Evolutionary conservation across 2,888 invertebrate genomes (phyloP), one percentile per base, ranked within the genome.

Genomic region (Linyphia triangularis): DNA sequence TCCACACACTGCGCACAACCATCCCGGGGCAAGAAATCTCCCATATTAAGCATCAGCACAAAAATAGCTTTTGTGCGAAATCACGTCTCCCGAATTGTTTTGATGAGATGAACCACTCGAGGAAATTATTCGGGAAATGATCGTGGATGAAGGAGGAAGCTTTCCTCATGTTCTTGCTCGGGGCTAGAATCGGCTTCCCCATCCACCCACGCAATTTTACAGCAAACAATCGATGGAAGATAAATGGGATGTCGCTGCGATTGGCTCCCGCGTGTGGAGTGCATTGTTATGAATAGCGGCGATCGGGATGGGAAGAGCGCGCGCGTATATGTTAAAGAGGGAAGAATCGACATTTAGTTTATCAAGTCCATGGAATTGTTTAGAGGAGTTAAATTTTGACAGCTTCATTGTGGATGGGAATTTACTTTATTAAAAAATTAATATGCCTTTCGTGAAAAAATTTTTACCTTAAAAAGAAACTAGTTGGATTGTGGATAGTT

Each of bases 221-320:
- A n/a, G n/a, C 16, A 67, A 30, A 67, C 43, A 75, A 84, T 84
- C 84, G 84, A 84, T 84, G 69, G 30, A 13, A 37, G 69, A 84
- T 77, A 61, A 73, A 75, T 67, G 51, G 37, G 33, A 28, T 43
- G 24, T 28, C 40, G 10, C 40, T 59, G n/a, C 72, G 40, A 82
- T 72, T 82, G 82, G 82, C 40, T 51, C 51, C 16, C n/a, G 5
- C n/a, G 16, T 51, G 51, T 51, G 51, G 9, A 40, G 51, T 13
- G 51, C 51, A n/a, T n/a, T n/a, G n/a, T 16, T 51, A n/a, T 51
- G 16, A 51, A n/a, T 5, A n/a, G 51, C 51, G 51, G 51, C 5
- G 5, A 51, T 51, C 51, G 51, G 5, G 9, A 33, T 33, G 33
- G 33, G 9, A 33, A 33, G 33, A 33, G 33, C n/a, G n/a, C n/a